Evolutionary conservation across 2,888 invertebrate genomes (phyloP), one percentile per base, ranked within the genome.

Genomic region (Lepidocyrtoides sp.): DNA sequence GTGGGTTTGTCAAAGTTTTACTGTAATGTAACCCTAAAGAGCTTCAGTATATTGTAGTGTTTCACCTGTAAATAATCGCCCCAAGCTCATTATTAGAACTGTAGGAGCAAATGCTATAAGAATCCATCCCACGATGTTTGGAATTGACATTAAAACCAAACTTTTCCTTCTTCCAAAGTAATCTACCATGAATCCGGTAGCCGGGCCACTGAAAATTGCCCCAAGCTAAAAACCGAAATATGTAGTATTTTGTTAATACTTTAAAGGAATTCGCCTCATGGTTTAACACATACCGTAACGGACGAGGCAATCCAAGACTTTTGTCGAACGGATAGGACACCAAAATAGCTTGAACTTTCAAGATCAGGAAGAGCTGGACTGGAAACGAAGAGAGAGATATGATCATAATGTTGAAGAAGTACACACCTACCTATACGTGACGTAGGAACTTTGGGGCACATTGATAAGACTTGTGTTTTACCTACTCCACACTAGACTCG

Each of bases 221-320:
- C 92, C 93, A 23, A 92, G 32, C 91, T 17, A 10, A 60, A 10
- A 57, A 12, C 20, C 32, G 60, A 1, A 75, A 54, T 66, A 44
- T 41, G 36, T 41, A 60, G 44, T 32, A 82, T 20, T 23, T n/a
- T 41, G 51, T 54, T 57, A 20, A 23, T 36, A 17, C 54, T n/a
- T n/a, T 2, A 48, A 48, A 54, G 48, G 36, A n/a, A n/a, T n/a
- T n/a, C n/a, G n/a, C n/a, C n/a, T n/a, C n/a, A n/a, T n/a, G n/a
- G n/a, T n/a, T n/a, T 36, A 29, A 26, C n/a, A 29, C 54, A 32
- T 86, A 93, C 93, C 10, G 94, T 93, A n/a, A 96, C 96, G 1
- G 96, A 94, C 63, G 96, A 96, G 0, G 96, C 96, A 12, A 97
- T 94, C 95, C 97, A 95, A 0, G 96, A 96, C 1, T 95, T 95